Evolutionary conservation across 2,888 invertebrate species (phyloP).

Genomic region (Kryphioiulus occultus): DNA sequence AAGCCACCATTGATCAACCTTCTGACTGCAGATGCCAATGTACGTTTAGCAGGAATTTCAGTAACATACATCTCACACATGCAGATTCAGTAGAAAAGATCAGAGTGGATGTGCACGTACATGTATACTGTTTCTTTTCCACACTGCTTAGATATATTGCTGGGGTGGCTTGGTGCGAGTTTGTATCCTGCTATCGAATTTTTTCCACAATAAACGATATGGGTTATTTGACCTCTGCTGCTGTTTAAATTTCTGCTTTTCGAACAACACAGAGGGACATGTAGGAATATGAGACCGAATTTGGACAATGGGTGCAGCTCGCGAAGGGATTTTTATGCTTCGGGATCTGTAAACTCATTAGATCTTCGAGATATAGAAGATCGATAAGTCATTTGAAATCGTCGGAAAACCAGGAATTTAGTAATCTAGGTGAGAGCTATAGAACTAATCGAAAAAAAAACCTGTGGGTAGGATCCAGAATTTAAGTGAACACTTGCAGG

Average conservation of each 20-base stretch:
- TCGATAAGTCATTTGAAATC: conserved; percentile 1
- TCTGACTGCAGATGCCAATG: background rate
- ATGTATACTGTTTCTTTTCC: background rate
- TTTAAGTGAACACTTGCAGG: background rate
- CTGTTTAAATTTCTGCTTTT: background rate
- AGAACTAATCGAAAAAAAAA: background rate
- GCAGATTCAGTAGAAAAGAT: background rate
- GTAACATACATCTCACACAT: background rate
- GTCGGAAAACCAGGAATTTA: background rate
- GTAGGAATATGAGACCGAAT: conserved; percentile 7
- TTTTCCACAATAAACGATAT: background rate
- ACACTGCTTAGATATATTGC: background rate
- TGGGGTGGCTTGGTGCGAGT: background rate
- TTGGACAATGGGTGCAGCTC: background rate
- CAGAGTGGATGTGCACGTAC: no score
- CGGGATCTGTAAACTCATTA: background rate
- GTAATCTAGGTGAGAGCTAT: background rate
- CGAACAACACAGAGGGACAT: background rate
- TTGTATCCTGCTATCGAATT: background rate
- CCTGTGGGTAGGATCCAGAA: background rate
- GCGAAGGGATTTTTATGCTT: background rate
- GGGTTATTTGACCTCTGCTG: conserved; percentile 1
- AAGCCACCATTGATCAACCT: background rate
- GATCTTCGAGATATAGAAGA: background rate
- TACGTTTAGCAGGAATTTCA: background rate